Evolutionary conservation across 2,797 vertebrate genomes (phyloP), one percentile per base, ranked within the genome.

Genomic region (Mormyrops attenuatus): DNA sequence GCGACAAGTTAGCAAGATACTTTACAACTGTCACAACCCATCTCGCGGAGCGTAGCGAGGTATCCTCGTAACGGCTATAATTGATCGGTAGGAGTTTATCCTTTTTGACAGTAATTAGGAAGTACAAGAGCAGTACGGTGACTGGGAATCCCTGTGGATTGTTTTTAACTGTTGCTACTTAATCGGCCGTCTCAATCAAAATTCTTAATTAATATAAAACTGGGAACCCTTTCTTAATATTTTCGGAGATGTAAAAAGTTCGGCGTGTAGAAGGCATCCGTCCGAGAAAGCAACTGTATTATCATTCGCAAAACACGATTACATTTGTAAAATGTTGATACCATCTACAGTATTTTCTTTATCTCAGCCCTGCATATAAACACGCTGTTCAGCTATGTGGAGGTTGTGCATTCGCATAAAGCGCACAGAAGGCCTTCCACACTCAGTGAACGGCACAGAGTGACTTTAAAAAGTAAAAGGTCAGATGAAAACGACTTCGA

Each of bases 11-110:
- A 52, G 66, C 50, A 60, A 30, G 22, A 20, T 60, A 30, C 53
- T 89, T 89, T 34, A 84, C 84, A 49, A 63, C 80, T 89, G 53
- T 53, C 53, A 47, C 66, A 47, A 22, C 8, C 6, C 44, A 22
- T 85, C 49, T 38, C 34, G 13, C 17, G 53, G 15, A n/a, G 34
- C 53, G 13, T 49, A 66, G 49, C 52, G 88, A 55, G 82, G 87
- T 53, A 86, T 49, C 82, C 88, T 73, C 11, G 3, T 66, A 85
- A 73, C 47, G 20, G 66, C 5, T 57, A 52, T 50, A 90, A 89
- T 89, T 89, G 90, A 94, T 92, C 89, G 90, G 88, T 92, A 90
- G 86, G 88, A 88, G 82, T 55, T 63, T 92, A 92, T 92, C 63
- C 41, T 53, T 90, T 88, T 89, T 84, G 69, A 91, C 90, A 90